A percentile compares a stretch with the other conserved stretches of the same genome.
phyloP scores from a whole-genome alignment of 2,113 vertebrate species.

The Dasyprocta punctata region DNA sequence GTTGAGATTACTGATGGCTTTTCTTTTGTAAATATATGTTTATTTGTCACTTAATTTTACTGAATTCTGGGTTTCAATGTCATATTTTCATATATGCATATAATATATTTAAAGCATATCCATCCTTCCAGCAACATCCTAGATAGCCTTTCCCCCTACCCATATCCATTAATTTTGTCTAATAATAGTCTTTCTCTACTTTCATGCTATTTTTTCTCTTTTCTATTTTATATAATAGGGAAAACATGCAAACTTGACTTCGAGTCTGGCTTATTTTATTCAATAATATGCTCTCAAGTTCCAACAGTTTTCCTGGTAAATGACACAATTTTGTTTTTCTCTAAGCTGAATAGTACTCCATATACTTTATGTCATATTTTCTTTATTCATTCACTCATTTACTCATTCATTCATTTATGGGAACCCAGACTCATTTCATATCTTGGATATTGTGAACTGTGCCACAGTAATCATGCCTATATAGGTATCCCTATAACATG shows the following conservation, averaged over 20 bases:
- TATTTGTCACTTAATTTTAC: background rate
- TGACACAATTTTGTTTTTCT: background rate
- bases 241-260: background rate
- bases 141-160: background rate
- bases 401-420: background rate
- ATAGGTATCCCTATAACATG: background rate
- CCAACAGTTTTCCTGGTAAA: background rate
- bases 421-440: background rate
- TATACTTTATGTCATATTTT: background rate
- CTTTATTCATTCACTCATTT: background rate
- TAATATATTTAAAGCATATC: background rate
- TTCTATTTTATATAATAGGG: background rate
- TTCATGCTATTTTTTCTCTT: background rate
- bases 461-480: background rate
- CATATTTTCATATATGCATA: background rate
- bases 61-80: background rate
- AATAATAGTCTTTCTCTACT: background rate
- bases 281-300: background rate
- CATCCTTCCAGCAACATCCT: background rate
- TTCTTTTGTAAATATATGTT: background rate
- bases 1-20: background rate
- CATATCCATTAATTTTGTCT: background rate
- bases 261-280: background rate
- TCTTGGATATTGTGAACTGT: background rate
- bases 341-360: background rate